Base-by-base conservation (phyloP, 2,888 invertebrate species). In the Volucella inflata region DNA sequence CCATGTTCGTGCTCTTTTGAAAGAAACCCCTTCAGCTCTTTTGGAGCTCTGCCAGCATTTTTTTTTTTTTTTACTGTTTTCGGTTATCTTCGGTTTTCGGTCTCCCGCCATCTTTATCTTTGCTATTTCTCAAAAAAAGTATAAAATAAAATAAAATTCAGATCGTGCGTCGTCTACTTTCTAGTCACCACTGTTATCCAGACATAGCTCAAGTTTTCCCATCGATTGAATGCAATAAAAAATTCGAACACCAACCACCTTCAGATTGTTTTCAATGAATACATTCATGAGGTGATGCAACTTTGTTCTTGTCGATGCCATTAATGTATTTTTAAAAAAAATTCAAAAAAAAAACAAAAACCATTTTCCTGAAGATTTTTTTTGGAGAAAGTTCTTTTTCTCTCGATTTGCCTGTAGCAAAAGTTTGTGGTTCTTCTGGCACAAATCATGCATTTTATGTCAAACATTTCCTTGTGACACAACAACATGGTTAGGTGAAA, bases 401-500 rank as follows among this genome's bases (percentile, higher is more conserved):
- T 50, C 48, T 2, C 12, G 9, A 50, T 59, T 30, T 30, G 30
- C 30, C 30, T 30, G 30, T 30, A 30, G 30, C 30, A 30, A 65
- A 81, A 64, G 14, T 81, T 76, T 65, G 44, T n/a, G 38, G 44
- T 77, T 40, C 17, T 36, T 9, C 65, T 84, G 84, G 84, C 84
- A 84, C 12, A 65, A 36, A 80, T 71, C 75, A 42, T 84, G 84
- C 75, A 71, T 67, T 80, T 76, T 62, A 38, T 80, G 80, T 80
- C 84, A 76, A 80, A 65, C 75, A 60, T 79, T 60, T 44, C 62
- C 42, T 40, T 17, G 21, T 46, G 44, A 51, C 57, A 59, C 64
- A 76, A 59, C 70, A 30, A 30, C 30, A 6, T 30, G 40, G 21
- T 44, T 75, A 10, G 48, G 10, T 10, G 21, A 36, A n/a, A 60